Conservation (phyloP, 2,797 vertebrate species). For the Acrossocheilus wenchowensis region DNA sequence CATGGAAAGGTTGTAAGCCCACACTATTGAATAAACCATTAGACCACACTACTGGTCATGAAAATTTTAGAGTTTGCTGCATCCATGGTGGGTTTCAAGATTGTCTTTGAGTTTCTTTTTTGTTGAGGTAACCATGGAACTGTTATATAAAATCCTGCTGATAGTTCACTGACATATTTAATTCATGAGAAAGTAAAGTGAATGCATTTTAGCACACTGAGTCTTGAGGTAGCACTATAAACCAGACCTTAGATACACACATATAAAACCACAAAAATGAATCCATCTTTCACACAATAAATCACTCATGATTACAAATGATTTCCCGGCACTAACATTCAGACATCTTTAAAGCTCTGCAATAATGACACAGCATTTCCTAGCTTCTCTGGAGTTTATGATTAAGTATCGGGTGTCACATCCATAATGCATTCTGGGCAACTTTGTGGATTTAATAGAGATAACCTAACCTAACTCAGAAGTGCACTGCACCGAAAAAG, state of each 20-base stretch:
- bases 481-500: not conserved
- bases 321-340: conserved; percentile 12
- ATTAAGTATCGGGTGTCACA: not conserved
- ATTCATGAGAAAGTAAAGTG: conserved; percentile 31
- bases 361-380: conserved; percentile 44
- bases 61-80: conserved; percentile 1
- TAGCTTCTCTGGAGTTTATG: not conserved
- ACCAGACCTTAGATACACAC: not conserved
- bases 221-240: conserved; percentile 9
- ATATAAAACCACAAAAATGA: conserved; percentile 14
- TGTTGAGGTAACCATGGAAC: not conserved
- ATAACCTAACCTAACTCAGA: not conserved
- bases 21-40: conserved; percentile 29
- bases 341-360: conserved; percentile 19
- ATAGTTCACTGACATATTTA: conserved; percentile 15
- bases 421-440: not conserved
- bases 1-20: conserved; percentile 7
- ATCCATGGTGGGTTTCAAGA: conserved; percentile 5
- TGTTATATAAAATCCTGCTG: not conserved
- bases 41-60: conserved; percentile 5
- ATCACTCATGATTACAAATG: not conserved
- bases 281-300: conserved; percentile 32
- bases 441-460: not conserved
- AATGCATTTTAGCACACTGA: conserved; percentile 1
- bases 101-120: not conserved